phyloP scores from a whole-genome alignment of 2,888 invertebrate genomes.

The Lacanobia oleracea region DNA sequence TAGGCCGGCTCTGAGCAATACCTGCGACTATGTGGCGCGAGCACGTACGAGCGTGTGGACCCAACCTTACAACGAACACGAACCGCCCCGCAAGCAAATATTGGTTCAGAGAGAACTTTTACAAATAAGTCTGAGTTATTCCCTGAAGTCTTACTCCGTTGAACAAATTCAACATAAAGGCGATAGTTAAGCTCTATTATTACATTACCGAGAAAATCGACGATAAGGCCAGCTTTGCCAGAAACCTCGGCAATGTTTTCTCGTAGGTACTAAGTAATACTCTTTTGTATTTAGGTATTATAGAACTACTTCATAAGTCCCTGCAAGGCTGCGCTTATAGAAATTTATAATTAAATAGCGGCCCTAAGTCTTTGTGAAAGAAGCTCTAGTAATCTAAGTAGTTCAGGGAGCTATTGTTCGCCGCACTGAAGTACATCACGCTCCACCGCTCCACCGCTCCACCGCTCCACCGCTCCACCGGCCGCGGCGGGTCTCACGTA shows the following conservation, averaged over 20 bases:
- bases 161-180: constrained; percentile 11
- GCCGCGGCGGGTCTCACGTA: background rate
- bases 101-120: constrained; percentile 28
- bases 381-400: constrained; percentile 46
- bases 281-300: constrained; percentile 14
- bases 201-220: constrained; percentile 3
- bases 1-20: constrained; percentile 5
- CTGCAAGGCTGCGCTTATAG: constrained; percentile 40
- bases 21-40: constrained; percentile 2
- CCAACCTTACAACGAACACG: constrained; percentile 16
- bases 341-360: constrained; percentile 43
- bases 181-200: constrained; percentile 1
- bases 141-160: constrained; percentile 13
- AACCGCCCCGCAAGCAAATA: constrained; percentile 14
- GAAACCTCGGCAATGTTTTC: constrained; percentile 19
- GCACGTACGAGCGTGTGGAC: constrained; percentile 4
- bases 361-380: constrained; percentile 30
- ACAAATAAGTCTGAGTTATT: constrained; percentile 14
- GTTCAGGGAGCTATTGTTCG: background rate
- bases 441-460: too few species aligned
- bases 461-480: too few species aligned
- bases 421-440: background rate
- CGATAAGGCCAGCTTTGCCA: background rate
- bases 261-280: constrained; percentile 35
- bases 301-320: constrained; percentile 1